Percentiles rank a stretch among this genome's conserved stretches.
These are phyloP conservation scores for Phrynocephalus vlangalii DNA, from an alignment of 2,797 vertebrate genomes.

Conservation along the genomic window DNA sequence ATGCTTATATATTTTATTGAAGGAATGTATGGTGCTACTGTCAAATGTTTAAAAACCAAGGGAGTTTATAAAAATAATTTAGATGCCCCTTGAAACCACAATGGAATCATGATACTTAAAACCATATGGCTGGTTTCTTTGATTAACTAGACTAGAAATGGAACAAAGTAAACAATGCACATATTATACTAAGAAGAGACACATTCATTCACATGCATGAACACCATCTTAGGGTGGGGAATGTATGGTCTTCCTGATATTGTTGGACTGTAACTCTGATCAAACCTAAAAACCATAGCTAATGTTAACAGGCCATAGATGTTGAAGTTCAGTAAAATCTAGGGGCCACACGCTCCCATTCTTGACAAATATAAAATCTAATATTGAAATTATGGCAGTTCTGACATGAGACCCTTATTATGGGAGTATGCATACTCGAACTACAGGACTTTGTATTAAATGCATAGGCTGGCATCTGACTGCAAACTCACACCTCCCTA, in stretches of 20 bases:
- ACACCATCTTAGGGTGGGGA: no score
- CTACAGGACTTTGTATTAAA: neutral
- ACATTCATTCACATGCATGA: neutral
- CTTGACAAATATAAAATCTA: neutral
- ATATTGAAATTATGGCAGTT: neutral
- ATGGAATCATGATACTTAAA: neutral
- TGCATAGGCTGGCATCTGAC: neutral
- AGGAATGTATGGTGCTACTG: neutral
- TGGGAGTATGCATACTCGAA: no score
- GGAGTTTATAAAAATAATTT: neutral
- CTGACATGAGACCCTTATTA: no score
- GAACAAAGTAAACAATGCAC: neutral
- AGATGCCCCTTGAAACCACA: no score
- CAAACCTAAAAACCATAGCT: neutral
- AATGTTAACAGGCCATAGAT: neutral
- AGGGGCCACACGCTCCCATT: neutral
- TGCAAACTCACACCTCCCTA: neutral
- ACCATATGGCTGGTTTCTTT: neutral
- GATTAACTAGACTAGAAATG: neutral
- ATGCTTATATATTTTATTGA: neutral
- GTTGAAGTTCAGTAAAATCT: neutral
- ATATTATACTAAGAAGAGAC: neutral
- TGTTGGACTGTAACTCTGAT: neutral
- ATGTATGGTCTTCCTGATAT: neutral
- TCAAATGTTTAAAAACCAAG: neutral